Conservation (phyloP, 2,113 vertebrate species). For the Sprattus sprattus region DNA sequence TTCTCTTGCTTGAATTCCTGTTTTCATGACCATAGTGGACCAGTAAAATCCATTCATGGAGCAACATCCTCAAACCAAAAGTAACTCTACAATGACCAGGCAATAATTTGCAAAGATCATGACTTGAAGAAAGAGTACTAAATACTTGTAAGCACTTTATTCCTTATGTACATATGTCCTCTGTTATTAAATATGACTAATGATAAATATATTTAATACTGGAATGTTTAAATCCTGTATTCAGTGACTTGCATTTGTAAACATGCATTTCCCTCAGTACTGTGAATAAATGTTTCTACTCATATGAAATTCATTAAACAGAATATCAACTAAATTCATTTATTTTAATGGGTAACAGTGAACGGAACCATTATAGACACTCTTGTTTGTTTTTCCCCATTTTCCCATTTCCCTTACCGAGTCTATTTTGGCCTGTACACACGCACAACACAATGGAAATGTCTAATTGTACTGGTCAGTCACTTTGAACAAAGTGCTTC, state of each 20-base stretch:
- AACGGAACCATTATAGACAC: neutral
- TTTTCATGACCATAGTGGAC: neutral
- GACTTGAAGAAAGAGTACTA: constrained; percentile 31
- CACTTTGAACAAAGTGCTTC: constrained; percentile 3
- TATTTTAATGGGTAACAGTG: neutral
- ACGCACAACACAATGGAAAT: neutral
- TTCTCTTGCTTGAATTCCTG: neutral
- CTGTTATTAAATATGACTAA: constrained; percentile 49
- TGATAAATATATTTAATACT: constrained; percentile 65
- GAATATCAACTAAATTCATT: neutral
- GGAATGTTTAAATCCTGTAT: neutral
- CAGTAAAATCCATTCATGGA: neutral
- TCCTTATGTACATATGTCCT: constrained; percentile 48
- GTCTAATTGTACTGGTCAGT: constrained; percentile 12
- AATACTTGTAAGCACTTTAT: constrained; percentile 61
- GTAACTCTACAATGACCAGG: neutral
- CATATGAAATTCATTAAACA: neutral
- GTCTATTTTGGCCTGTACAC: neutral
- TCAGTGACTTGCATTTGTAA: neutral
- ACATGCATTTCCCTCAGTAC: neutral
- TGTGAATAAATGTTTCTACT: neutral
- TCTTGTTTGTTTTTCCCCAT: neutral
- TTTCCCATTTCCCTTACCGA: neutral
- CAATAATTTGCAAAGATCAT: constrained; percentile 24
- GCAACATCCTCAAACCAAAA: neutral